A percentile compares a stretch with the other conserved stretches of the same genome.
phyloP scores from a whole-genome alignment of 2,113 vertebrate species.

The Epinephelus moara region DNA sequence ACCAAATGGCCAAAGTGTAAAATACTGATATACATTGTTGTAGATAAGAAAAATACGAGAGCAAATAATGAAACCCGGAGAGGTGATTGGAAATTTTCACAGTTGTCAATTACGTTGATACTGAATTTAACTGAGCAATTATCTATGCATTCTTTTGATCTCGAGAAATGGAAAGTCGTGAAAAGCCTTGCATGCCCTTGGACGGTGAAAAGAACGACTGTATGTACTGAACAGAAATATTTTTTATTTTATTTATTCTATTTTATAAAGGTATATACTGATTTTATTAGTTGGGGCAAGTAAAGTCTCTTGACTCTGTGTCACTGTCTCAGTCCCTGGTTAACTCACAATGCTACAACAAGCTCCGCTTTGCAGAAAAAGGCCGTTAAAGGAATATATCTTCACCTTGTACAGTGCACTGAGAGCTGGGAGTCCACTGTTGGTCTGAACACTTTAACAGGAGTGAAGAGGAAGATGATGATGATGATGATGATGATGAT shows the following conservation, averaged over 20 bases:
- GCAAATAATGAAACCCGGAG: conserved; percentile 60
- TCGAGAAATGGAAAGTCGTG: conserved; percentile 78
- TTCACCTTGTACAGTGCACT: conserved; percentile 63
- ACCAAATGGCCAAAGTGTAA: conserved; percentile 90
- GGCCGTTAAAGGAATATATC: conserved; percentile 55
- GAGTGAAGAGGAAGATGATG: background rate
- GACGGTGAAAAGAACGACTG: conserved; percentile 81
- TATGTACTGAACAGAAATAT: conserved; percentile 89
- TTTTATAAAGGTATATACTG: conserved; percentile 94
- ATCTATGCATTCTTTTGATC: conserved; percentile 96
- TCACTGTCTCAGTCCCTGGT: conserved; percentile 81
- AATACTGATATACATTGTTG: conserved; percentile 81
- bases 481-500: background rate
- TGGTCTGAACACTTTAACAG: background rate
- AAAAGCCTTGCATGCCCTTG: conserved; percentile 88
- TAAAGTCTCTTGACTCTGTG: conserved; percentile 69
- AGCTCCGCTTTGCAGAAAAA: conserved; percentile 67
- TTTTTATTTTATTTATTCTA: conserved; percentile 99
- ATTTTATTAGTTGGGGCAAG: conserved; percentile 82
- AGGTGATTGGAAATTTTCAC: conserved; percentile 61
- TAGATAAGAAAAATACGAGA: conserved; percentile 80
- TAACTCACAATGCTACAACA: conserved; percentile 64
- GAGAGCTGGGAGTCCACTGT: conserved; percentile 58
- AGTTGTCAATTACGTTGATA: conserved; percentile 74
- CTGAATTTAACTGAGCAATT: conserved; percentile 83